Evolutionary conservation across 2,888 invertebrate genomes (phyloP).

Genomic region (Drosophila peninsularis): DNA sequence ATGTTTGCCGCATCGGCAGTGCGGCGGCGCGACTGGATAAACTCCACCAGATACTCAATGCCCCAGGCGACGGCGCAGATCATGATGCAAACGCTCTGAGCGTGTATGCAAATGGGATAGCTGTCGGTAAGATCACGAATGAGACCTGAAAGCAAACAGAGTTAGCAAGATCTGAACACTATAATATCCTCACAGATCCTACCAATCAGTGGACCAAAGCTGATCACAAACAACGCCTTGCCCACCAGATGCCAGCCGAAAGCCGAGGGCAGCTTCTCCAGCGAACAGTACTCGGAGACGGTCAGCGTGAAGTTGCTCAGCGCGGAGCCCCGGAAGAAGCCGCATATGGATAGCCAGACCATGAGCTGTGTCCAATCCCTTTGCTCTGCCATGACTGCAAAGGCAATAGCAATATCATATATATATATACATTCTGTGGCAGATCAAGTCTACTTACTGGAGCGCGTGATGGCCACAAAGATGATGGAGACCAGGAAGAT

Average conservation of each 20-base stretch:
- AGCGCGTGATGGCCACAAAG: slow-evolving; percentile 89
- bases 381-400: slow-evolving; percentile 89
- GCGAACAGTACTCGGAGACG: slow-evolving; percentile 90
- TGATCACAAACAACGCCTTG: slow-evolving; percentile 89
- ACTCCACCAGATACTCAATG: slow-evolving; percentile 86
- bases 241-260: slow-evolving; percentile 92
- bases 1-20: slow-evolving; percentile 65
- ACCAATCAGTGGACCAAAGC: slow-evolving; percentile 90
- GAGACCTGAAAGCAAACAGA: slow-evolving; percentile 86
- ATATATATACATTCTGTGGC: background rate
- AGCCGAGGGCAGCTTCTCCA: slow-evolving; percentile 90
- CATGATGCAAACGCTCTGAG: slow-evolving; percentile 89
- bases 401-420: background rate
- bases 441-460: slow-evolving; percentile 86
- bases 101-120: slow-evolving; percentile 89
- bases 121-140: slow-evolving; percentile 89
- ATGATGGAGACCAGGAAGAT: slow-evolving; percentile 90
- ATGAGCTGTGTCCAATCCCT: slow-evolving; percentile 89
- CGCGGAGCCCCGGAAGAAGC: slow-evolving; percentile 91
- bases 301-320: slow-evolving; percentile 91
- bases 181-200: slow-evolving; percentile 51
- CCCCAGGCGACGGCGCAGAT: slow-evolving; percentile 89
- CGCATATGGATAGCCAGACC: slow-evolving; percentile 90
- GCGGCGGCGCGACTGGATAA: slow-evolving; percentile 66
- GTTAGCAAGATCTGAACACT: background rate